Conservation (phyloP, 2,888 invertebrate genomes). For the Eupithecia subumbrata region DNA sequence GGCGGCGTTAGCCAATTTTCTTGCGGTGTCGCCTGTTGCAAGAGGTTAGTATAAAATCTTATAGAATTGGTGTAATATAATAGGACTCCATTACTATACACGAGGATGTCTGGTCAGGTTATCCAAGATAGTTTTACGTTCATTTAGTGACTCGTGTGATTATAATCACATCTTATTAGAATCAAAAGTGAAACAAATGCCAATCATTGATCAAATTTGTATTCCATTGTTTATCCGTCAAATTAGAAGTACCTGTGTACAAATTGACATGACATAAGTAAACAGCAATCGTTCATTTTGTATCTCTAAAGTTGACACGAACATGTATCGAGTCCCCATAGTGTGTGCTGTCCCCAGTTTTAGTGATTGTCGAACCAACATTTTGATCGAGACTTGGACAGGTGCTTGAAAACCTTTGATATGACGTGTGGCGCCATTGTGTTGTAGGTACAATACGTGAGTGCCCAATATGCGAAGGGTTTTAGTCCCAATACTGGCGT, state of each 20-base stretch:
- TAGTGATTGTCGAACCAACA: background rate
- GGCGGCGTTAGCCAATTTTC: conserved; percentile 97
- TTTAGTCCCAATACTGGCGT: conserved; percentile 9
- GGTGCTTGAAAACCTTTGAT: conserved; percentile 8
- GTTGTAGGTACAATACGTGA: conserved; percentile 3
- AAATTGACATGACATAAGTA: background rate
- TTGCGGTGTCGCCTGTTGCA: conserved; percentile 97
- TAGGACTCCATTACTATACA: background rate
- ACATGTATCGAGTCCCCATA: background rate
- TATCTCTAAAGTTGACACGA: background rate
- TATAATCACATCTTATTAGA: background rate
- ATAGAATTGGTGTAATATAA: background rate
- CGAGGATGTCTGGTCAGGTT: background rate
- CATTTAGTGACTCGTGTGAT: background rate
- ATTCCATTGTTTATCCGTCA: background rate
- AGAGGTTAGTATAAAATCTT: conserved; percentile 88
- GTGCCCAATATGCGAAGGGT: conserved; percentile 2
- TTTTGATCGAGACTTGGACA: conserved; percentile 10
- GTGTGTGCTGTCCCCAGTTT: background rate
- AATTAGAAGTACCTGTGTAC: background rate
- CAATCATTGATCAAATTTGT: background rate
- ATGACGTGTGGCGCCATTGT: conserved; percentile 11
- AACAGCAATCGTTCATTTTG: background rate
- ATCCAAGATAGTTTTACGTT: background rate
- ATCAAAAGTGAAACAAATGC: background rate